Percentiles rank a stretch among this genome's conserved stretches.
phyloP scores from a whole-genome alignment of 2,888 invertebrate genomes.

The Ochropleura leucogaster region DNA sequence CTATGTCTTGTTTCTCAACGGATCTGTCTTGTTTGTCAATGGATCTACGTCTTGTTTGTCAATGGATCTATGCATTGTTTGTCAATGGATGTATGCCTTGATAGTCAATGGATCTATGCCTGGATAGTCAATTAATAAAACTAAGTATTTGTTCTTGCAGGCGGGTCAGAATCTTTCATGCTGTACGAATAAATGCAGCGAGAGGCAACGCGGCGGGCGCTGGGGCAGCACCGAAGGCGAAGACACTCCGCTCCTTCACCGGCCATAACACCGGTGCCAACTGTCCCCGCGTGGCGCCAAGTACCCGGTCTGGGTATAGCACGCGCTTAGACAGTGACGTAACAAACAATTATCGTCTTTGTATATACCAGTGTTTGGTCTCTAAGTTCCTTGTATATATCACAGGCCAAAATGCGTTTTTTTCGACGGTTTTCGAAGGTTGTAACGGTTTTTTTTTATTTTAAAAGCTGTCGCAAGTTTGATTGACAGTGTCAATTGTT shows the following conservation, averaged over 20 bases:
- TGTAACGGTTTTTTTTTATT: background rate
- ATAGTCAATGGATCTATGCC: too few species aligned
- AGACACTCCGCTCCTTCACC: conserved; percentile 82
- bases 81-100: too few species aligned
- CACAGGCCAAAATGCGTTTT: background rate
- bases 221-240: conserved; percentile 83
- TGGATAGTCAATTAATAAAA: too few species aligned
- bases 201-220: conserved; percentile 68
- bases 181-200: conserved; percentile 85
- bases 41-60: too few species aligned
- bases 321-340: conserved; percentile 41
- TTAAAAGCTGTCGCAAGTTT: conserved; percentile 1
- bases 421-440: background rate
- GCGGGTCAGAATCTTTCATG: conserved; percentile 79
- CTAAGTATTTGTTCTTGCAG: conserved; percentile 65
- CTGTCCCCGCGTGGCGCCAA: conserved; percentile 69
- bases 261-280: conserved; percentile 82
- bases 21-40: too few species aligned
- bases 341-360: conserved; percentile 28
- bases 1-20: too few species aligned
- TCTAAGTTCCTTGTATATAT: conserved; percentile 23
- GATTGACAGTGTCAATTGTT: background rate
- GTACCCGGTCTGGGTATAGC: conserved; percentile 81
- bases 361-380: conserved; percentile 26
- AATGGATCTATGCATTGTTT: too few species aligned